phyloP scores from a whole-genome alignment of 1,140 invertebrate species.

The Procambarus clarkii region DNA sequence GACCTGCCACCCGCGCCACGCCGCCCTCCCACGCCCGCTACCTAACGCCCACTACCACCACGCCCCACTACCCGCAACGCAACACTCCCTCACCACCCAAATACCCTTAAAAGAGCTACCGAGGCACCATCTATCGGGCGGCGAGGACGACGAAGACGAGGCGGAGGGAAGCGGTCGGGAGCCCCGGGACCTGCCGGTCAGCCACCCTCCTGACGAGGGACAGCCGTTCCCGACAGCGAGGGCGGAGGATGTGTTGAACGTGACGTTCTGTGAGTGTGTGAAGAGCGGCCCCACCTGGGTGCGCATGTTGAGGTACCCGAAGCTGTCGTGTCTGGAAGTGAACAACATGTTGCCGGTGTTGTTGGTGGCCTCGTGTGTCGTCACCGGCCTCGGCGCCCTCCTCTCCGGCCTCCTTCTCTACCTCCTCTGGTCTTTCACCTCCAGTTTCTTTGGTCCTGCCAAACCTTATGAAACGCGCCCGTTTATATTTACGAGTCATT shows the following conservation, averaged over 20 bases:
- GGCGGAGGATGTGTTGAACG: slow-evolving; percentile 40
- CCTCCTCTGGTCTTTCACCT: slow-evolving; percentile 77
- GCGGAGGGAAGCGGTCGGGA: slow-evolving; percentile 38
- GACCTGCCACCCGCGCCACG: slow-evolving; percentile 76
- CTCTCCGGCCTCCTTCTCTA: slow-evolving; percentile 77
- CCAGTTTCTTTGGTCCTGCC: slow-evolving; percentile 76
- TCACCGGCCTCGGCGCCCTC: slow-evolving; percentile 76
- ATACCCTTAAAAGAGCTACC: not conserved
- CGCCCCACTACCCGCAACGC: too few relatives aligned
- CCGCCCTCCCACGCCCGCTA: slow-evolving; percentile 74
- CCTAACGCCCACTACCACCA: slow-evolving; percentile 70
- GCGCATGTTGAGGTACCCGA: slow-evolving; percentile 75
- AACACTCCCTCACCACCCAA: not conserved
- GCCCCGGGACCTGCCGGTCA: not conserved
- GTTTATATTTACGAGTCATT: slow-evolving; percentile 63
- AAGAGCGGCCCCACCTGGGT: slow-evolving; percentile 69
- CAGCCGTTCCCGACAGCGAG: slow-evolving; percentile 54
- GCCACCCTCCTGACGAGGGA: slow-evolving; percentile 17
- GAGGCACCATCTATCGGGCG: slow-evolving; percentile 13
- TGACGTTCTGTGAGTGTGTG: slow-evolving; percentile 63
- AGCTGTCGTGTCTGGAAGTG: slow-evolving; percentile 78
- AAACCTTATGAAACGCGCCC: slow-evolving; percentile 60
- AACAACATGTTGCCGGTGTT: slow-evolving; percentile 76
- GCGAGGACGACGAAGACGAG: slow-evolving; percentile 65
- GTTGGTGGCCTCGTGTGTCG: slow-evolving; percentile 76